Conservation (phyloP, 2,888 invertebrate species). For the Drosophila emarginata region DNA sequence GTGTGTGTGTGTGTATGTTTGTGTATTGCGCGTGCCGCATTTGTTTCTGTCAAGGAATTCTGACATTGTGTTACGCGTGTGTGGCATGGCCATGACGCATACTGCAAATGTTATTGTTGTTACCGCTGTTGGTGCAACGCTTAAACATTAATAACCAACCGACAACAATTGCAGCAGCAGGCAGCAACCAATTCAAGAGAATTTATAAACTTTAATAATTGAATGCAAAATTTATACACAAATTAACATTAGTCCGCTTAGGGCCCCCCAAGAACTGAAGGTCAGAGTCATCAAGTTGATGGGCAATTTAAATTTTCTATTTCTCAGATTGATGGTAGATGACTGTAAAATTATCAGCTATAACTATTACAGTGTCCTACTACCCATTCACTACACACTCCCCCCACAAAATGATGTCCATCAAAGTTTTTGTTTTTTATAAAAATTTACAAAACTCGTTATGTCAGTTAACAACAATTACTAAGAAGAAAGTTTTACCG, state of each 20-base stretch:
- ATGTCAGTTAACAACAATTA: too few species aligned
- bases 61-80: conserved; percentile 12
- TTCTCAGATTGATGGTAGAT: too few species aligned
- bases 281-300: too few species aligned
- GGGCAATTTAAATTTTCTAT: too few species aligned
- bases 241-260: neutral
- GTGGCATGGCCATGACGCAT: conserved; percentile 23
- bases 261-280: neutral
- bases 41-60: conserved; percentile 40
- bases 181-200: neutral
- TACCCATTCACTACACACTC: too few species aligned
- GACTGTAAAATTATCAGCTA: too few species aligned
- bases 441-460: too few species aligned
- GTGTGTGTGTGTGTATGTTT: conserved; percentile 21
- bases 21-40: conserved; percentile 32
- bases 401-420: too few species aligned
- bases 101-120: conserved; percentile 32
- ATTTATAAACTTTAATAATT: conserved; percentile 8
- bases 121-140: conserved; percentile 35
- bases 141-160: conserved; percentile 69
- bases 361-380: too few species aligned
- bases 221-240: neutral
- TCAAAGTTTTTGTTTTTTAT: too few species aligned
- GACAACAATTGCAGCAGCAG: conserved; percentile 33
- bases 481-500: too few species aligned